Evolutionary conservation across 2,797 vertebrate genomes (phyloP).

Genomic region (Acanthopagrus latus): DNA sequence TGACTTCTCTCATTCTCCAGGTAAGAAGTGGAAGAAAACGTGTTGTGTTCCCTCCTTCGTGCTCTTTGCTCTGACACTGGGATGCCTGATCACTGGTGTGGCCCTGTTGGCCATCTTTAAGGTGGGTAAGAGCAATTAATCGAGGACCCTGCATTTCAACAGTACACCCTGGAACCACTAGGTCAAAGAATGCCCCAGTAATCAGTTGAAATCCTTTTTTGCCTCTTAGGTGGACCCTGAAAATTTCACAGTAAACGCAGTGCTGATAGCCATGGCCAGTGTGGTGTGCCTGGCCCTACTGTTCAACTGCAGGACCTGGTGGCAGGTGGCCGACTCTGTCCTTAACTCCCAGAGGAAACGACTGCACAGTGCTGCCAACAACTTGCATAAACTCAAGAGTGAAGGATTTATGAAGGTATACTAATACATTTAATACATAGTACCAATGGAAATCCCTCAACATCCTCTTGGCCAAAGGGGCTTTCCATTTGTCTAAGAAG

Average conservation of each 20-base stretch:
- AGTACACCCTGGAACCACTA: neutral
- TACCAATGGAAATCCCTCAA: constrained; percentile 11
- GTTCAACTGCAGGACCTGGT: constrained; percentile 96
- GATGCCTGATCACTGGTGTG: constrained; percentile 91
- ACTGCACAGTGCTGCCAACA: constrained; percentile 94
- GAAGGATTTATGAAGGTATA: constrained; percentile 99
- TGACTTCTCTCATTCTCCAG: constrained; percentile 74
- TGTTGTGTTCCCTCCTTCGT: constrained; percentile 98
- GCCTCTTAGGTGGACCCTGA: constrained; percentile 83
- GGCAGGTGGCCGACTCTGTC: constrained; percentile 96
- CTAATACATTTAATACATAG: constrained; percentile 22
- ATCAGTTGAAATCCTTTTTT: constrained; percentile 13
- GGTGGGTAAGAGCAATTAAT: constrained; percentile 49
- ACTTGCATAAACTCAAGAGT: constrained; percentile 94
- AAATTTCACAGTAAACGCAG: constrained; percentile 93
- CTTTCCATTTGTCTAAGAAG: constrained; percentile 30
- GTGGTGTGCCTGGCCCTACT: constrained; percentile 93
- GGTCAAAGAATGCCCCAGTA: neutral
- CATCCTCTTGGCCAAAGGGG: constrained; percentile 12
- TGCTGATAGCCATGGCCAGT: constrained; percentile 92
- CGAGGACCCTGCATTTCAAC: neutral
- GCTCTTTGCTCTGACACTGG: constrained; percentile 92
- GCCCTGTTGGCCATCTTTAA: constrained; percentile 94
- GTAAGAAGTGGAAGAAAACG: constrained; percentile 98
- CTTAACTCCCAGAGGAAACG: constrained; percentile 96